Evolutionary conservation across 2,113 vertebrate species (phyloP), one percentile per base, ranked within the genome.

Genomic region (Trachemys scripta): DNA sequence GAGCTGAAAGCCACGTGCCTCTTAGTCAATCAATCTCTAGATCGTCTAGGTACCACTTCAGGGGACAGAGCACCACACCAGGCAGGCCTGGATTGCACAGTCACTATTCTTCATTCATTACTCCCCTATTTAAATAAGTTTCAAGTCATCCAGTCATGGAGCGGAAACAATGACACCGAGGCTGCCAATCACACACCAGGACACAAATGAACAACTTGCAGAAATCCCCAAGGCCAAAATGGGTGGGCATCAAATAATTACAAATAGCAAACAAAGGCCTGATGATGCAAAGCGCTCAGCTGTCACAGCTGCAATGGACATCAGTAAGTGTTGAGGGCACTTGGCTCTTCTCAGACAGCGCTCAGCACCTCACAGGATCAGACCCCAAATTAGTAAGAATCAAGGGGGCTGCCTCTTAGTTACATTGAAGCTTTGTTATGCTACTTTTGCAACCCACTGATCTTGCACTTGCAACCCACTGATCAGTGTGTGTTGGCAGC

Each of bases 111-210:
- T 38, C 50, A 80, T 35, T 38, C 84, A 54, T 8, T 10, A 20
- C 38, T 72, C 27, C 62, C 75, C 42, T 5, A 0, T 84, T 85
- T 90, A 84, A 54, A 69, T 65, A 65, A 31, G 45, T 16, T 53
- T 88, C 50, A 24, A 3, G 31, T 75, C 81, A 84, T 91, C 86
- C 13, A 27, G 78, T 42, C 11, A 72, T 2, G 75, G 84, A 93
- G 93, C 82, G 87, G 88, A 81, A 95, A 24, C 93, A 90, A 90
- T 76, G 84, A 84, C 91, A 92, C 53, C 50, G 81, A 85, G 62
- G 54, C 50, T 25, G 57, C 22, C 27, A 49, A 3, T 25, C 25
- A 10, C 1, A 35, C 7, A 54, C 49, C 29, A 13, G 16, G 25
- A 27, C 51, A 53, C 2, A 5, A 13, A 22, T 1, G 8, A 80